Conservation (phyloP, 37 sponge, comb jelly and placozoan genomes). For the Spongilla lacustris region DNA sequence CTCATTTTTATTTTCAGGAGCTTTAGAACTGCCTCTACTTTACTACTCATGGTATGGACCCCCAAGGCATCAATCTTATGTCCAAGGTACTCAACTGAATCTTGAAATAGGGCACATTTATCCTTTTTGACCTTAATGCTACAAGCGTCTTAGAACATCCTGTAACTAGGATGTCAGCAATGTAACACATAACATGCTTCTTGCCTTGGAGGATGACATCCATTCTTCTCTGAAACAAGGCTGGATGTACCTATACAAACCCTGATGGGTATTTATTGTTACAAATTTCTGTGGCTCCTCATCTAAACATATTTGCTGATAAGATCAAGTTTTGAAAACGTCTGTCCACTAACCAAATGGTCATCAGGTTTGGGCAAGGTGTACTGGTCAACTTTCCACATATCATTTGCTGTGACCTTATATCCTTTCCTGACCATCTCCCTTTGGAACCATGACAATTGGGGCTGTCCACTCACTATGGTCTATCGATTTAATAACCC, state of each 20-base stretch:
- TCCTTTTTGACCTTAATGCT: constrained; percentile 19
- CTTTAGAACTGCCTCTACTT: constrained; percentile 22
- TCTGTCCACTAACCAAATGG: constrained; percentile 23
- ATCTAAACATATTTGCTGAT: constrained; percentile 15
- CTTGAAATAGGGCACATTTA: constrained; percentile 26
- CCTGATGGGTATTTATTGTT: constrained; percentile 52
- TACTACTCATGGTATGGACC: constrained; percentile 11
- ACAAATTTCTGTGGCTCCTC: constrained; percentile 13
- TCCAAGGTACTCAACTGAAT: constrained; percentile 32
- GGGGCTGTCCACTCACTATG: constrained; percentile 66
- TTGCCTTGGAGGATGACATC: constrained; percentile 12
- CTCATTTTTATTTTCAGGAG: not conserved
- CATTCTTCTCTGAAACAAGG: not conserved
- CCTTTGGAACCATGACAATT: constrained; percentile 52
- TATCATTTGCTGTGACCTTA: constrained; percentile 41
- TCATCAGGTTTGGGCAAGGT: constrained; percentile 48
- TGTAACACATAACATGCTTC: constrained; percentile 8
- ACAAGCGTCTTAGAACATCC: not conserved
- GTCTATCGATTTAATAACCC: constrained; percentile 11
- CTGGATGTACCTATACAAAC: constrained; percentile 28
- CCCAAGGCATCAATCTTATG: constrained; percentile 17
- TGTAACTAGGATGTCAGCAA: constrained; percentile 26
- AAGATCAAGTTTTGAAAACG: constrained; percentile 52
- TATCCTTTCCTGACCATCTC: constrained; percentile 19
- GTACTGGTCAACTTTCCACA: constrained; percentile 18